These are phyloP conservation scores for Chelonus formosanus DNA, from an alignment of 2,888 invertebrate species.

Conservation along the genomic window DNA sequence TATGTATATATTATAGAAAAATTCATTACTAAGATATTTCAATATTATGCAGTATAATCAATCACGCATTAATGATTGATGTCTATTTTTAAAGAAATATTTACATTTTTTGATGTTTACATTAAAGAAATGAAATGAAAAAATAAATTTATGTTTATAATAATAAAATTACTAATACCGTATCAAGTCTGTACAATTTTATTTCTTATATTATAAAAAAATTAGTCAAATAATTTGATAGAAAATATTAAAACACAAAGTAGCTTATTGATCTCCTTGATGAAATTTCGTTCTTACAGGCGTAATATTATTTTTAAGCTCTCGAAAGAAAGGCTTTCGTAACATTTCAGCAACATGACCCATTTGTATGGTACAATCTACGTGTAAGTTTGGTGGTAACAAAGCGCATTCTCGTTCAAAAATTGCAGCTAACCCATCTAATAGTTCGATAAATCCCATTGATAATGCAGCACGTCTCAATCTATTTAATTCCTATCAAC, in stretches of 20 bases:
- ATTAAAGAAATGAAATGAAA: too few relatives aligned
- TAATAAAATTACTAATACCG: too few relatives aligned
- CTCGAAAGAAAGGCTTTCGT: constrained; percentile 71
- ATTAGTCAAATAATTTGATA: too few relatives aligned
- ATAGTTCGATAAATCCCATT: constrained; percentile 87
- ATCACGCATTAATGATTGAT: too few relatives aligned
- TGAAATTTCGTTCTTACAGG: constrained; percentile 67
- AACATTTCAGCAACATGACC: constrained; percentile 87
- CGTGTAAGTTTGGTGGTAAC: constrained; percentile 79
- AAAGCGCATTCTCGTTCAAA: constrained; percentile 89
- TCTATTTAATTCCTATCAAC: constrained; percentile 84
- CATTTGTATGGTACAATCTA: constrained; percentile 88
- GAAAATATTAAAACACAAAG: neutral
- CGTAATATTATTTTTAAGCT: constrained; percentile 66
- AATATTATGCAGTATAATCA: too few relatives aligned
- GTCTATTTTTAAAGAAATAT: too few relatives aligned
- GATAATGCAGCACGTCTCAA: constrained; percentile 89
- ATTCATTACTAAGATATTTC: neutral
- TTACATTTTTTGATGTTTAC: too few relatives aligned
- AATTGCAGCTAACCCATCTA: constrained; percentile 85
- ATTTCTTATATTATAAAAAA: too few relatives aligned
- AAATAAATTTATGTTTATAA: too few relatives aligned
- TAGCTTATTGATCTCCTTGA: constrained; percentile 47
- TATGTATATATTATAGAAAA: constrained; percentile 14
- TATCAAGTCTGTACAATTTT: too few relatives aligned